A percentile compares a stretch with the other conserved stretches of the same genome.
These are phyloP conservation scores for Hippasteria phrygiana DNA, from an alignment of 53 echinoderm and acorn worm genomes.

Conservation along the genomic window DNA sequence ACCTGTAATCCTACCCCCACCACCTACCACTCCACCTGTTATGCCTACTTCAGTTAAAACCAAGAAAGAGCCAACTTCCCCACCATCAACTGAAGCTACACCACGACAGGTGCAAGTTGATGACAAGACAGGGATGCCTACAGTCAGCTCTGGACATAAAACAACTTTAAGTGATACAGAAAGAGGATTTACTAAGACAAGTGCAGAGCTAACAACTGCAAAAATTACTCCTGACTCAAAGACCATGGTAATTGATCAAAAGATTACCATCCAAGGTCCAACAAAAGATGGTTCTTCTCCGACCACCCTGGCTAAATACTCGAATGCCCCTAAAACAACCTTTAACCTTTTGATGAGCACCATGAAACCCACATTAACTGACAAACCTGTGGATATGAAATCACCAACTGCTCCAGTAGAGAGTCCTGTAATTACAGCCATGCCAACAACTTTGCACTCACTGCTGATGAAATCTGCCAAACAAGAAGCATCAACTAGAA, in stretches of 20 bases:
- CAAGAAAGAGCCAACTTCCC: neutral
- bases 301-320: neutral
- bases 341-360: neutral
- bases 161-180: neutral
- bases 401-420: neutral
- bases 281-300: too few species aligned
- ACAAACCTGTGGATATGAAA: neutral
- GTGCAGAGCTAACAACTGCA: neutral
- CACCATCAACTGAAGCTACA: neutral
- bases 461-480: constrained; percentile 26
- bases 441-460: constrained; percentile 3
- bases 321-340: neutral
- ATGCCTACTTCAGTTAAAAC: constrained; percentile 1
- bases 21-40: constrained; percentile 38
- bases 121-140: neutral
- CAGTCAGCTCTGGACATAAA: neutral
- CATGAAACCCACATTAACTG: neutral
- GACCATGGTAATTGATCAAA: neutral
- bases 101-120: neutral
- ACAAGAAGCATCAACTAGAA: neutral
- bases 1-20: constrained; percentile 20
- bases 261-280: neutral
- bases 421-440: neutral
- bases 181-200: neutral
- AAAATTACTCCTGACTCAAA: neutral